Evolutionary conservation across 2,797 vertebrate genomes (phyloP).

Genomic region (Sebastes wilsoni): DNA sequence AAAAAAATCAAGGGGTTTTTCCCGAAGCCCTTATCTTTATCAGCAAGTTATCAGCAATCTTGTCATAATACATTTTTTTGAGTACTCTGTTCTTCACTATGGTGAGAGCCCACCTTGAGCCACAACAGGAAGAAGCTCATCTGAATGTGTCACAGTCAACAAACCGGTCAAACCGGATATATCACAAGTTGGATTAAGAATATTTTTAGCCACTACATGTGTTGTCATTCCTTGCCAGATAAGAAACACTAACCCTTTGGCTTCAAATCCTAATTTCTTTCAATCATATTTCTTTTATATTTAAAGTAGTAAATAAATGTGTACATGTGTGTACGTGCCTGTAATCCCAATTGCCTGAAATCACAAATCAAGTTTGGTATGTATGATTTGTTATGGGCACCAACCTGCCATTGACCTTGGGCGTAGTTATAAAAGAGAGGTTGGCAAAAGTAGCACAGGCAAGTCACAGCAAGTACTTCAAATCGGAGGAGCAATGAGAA

Average conservation of each 20-base stretch:
- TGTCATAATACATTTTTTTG: background rate
- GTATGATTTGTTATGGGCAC: background rate
- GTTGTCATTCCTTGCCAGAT: background rate
- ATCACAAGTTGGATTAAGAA: constrained; percentile 1
- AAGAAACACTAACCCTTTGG: background rate
- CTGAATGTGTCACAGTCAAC: constrained; percentile 21
- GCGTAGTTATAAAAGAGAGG: background rate
- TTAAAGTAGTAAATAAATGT: background rate
- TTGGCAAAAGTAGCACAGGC: background rate
- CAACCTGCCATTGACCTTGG: background rate
- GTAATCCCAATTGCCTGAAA: background rate
- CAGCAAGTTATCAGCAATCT: background rate
- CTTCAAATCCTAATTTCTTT: background rate
- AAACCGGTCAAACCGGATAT: constrained; percentile 55
- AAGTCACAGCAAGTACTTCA: background rate
- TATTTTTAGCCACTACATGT: background rate
- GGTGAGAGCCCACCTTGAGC: background rate
- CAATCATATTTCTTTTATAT: background rate
- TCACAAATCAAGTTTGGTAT: background rate
- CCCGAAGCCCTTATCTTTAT: background rate
- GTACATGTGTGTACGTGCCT: background rate
- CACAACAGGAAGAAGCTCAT: background rate
- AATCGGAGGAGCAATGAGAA: background rate
- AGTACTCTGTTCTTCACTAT: background rate
- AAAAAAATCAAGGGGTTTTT: background rate